Conservation (phyloP, 2,113 vertebrate genomes). For the Eulemur macaco region DNA sequence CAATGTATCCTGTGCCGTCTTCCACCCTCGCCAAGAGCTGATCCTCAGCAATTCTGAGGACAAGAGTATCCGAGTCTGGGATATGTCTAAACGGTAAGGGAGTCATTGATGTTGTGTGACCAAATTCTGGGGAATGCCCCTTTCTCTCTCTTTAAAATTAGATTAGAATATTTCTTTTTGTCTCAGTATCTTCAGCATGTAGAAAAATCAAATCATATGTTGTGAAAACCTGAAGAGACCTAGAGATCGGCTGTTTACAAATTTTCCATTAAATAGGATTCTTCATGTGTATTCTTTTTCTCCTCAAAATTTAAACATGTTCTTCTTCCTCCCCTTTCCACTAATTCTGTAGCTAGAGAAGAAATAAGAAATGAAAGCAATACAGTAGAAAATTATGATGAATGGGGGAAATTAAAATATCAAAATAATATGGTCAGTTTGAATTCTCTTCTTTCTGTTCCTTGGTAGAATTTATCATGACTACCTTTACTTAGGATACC, state of each 20-base stretch:
- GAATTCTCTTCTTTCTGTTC: not conserved
- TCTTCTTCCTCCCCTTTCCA: not conserved
- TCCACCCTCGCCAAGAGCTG: constrained; percentile 97
- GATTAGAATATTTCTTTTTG: not conserved
- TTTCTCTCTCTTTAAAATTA: not conserved
- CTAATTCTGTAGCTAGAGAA: constrained; percentile 4
- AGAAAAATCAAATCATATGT: not conserved
- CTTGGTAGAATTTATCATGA: not conserved
- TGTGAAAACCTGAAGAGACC: not conserved
- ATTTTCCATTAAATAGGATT: not conserved
- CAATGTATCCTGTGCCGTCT: constrained; percentile 98
- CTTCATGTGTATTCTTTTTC: not conserved
- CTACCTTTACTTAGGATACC: not conserved
- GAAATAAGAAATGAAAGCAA: not conserved
- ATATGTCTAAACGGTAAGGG: constrained; percentile 94
- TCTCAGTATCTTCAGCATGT: not conserved
- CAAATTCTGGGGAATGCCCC: not conserved
- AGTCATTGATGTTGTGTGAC: not conserved
- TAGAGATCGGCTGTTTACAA: not conserved
- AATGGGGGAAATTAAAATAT: not conserved
- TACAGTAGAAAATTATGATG: not conserved
- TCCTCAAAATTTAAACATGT: constrained; percentile 10
- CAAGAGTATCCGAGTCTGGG: constrained; percentile 98
- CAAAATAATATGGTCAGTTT: not conserved
- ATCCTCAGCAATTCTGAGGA: constrained; percentile 99